Conservation (phyloP, 2,888 invertebrate genomes). For the Coremacera marginata region DNA sequence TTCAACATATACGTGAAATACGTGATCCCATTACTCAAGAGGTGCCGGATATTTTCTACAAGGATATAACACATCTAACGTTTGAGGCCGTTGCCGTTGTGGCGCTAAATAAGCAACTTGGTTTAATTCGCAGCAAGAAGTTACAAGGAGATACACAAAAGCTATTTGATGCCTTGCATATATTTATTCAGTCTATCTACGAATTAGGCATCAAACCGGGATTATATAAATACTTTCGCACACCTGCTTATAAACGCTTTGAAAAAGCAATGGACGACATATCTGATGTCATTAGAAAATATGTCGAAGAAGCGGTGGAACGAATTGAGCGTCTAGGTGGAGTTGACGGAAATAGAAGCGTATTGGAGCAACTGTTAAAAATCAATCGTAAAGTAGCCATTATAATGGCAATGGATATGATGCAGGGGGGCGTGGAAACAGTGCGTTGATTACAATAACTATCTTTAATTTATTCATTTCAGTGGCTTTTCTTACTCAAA, state of each 20-base stretch:
- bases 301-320: constrained; percentile 65
- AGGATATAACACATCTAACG: constrained; percentile 73
- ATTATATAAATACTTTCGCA: constrained; percentile 61
- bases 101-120: constrained; percentile 65
- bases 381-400: constrained; percentile 76
- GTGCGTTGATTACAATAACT: constrained; percentile 70
- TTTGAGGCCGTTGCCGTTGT: constrained; percentile 71
- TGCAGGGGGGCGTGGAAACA: constrained; percentile 80
- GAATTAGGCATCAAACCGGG: constrained; percentile 62
- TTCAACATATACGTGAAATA: constrained; percentile 57
- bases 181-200: constrained; percentile 58
- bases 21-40: constrained; percentile 51
- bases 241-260: constrained; percentile 57
- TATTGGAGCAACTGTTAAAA: constrained; percentile 75
- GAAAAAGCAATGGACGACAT: constrained; percentile 59
- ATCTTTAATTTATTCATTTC: too few species aligned
- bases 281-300: constrained; percentile 59
- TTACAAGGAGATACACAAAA: constrained; percentile 52
- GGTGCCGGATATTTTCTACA: constrained; percentile 67
- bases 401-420: constrained; percentile 79
- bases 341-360: constrained; percentile 64
- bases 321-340: constrained; percentile 48
- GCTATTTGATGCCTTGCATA: constrained; percentile 54
- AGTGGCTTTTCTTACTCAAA: background rate
- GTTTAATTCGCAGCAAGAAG: constrained; percentile 52